Evolutionary conservation across 1,140 invertebrate genomes (phyloP).

Genomic region (Conus betulinus): DNA sequence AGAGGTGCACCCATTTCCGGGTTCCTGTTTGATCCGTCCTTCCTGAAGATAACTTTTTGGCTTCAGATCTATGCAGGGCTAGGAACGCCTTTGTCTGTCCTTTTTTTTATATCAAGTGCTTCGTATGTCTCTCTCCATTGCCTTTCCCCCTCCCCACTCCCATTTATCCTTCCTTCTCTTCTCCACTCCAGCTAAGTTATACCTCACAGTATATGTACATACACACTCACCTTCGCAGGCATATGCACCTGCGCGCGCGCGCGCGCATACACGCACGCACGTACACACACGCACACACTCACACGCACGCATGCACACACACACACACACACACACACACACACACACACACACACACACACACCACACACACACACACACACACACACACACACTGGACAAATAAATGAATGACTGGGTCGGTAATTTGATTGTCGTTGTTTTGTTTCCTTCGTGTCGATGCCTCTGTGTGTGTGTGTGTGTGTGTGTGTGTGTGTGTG

Average conservation of each 20-base stretch:
- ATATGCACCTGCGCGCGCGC: background rate
- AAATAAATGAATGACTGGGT: background rate
- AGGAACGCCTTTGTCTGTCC: background rate
- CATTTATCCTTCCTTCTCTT: background rate
- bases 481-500: background rate
- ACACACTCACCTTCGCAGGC: background rate
- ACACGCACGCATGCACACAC: background rate
- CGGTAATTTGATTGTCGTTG: background rate
- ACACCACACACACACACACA: background rate
- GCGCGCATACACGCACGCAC: background rate
- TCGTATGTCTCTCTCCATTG: background rate
- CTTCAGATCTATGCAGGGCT: too few relatives aligned
- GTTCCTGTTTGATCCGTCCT: too few relatives aligned
- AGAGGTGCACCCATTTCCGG: too few relatives aligned
- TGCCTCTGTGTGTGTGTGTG: background rate
- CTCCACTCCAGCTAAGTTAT: background rate
- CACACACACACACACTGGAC: background rate
- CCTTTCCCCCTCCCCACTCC: background rate
- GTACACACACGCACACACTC: background rate
- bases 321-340: background rate
- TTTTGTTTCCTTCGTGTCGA: background rate
- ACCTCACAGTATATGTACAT: background rate
- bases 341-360: background rate
- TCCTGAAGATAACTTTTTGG: too few relatives aligned
- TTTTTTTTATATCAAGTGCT: background rate